These are phyloP conservation scores for Trissonchulus latispiculum DNA, from an alignment of 2,888 invertebrate genomes.

Conservation along the genomic window DNA sequence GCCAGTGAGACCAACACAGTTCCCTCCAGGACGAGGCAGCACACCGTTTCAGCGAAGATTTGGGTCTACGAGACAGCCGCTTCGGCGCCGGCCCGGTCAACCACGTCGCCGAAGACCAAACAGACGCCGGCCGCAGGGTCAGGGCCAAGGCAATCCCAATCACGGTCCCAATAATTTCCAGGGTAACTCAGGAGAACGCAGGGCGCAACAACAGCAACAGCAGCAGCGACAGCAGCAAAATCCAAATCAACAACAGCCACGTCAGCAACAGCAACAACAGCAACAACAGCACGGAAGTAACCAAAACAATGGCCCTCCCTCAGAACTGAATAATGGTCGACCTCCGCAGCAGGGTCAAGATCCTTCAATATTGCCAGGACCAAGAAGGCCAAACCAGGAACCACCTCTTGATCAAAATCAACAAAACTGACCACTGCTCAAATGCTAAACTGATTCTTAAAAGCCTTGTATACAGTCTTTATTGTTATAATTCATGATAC, in stretches of 20 bases:
- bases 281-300: background rate
- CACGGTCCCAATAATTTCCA: background rate
- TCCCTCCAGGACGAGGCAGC: too few relatives aligned
- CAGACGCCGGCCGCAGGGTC: background rate
- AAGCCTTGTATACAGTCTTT: too few relatives aligned
- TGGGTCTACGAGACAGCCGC: too few relatives aligned
- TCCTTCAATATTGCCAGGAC: background rate
- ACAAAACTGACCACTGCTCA: too few relatives aligned
- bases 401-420: too few relatives aligned
- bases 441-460: too few relatives aligned
- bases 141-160: too few relatives aligned
- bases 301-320: too few relatives aligned
- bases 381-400: background rate
- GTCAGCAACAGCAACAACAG: background rate
- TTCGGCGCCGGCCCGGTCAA: background rate
- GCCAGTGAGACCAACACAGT: too few relatives aligned
- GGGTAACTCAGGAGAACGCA: background rate
- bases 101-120: background rate
- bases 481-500: too few relatives aligned
- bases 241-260: conserved; percentile 5
- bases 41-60: too few relatives aligned
- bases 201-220: background rate
- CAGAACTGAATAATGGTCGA: background rate
- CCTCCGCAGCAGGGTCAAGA: background rate
- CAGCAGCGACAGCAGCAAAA: background rate